A percentile compares a stretch with the other conserved stretches of the same genome.
phyloP scores from a whole-genome alignment of 92 coral and sea anemone species.

The Isaurus tuberculatus region DNA sequence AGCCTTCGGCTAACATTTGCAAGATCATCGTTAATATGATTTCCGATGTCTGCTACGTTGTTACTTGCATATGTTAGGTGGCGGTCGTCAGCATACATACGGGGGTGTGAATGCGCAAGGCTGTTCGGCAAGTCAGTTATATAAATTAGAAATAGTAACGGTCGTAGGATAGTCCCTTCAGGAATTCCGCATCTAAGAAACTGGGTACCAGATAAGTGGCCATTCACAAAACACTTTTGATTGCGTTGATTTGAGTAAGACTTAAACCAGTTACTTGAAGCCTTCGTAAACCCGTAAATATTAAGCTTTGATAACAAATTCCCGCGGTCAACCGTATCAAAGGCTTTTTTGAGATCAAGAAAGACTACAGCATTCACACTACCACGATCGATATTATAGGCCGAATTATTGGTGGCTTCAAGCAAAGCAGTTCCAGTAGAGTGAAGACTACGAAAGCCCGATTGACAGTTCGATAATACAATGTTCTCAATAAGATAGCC shows the following conservation, averaged over 20 bases:
- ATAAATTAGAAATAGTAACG: background rate
- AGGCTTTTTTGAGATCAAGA: too few species aligned
- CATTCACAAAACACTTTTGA: background rate
- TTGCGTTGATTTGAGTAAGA: background rate
- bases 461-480: background rate
- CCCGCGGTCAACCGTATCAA: too few species aligned
- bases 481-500: background rate
- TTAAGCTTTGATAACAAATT: background rate
- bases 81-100: background rate
- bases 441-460: background rate
- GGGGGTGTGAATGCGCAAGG: background rate
- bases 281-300: background rate
- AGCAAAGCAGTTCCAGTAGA: constrained; percentile 5
- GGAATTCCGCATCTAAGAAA: background rate
- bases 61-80: background rate
- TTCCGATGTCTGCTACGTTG: too few species aligned
- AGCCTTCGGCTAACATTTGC: too few species aligned
- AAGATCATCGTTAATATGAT: too few species aligned
- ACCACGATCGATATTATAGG: background rate
- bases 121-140: background rate
- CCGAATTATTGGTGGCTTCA: background rate
- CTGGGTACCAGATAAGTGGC: background rate
- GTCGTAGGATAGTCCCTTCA: background rate
- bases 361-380: background rate
- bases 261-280: background rate